Evolutionary conservation across 2,797 vertebrate genomes (phyloP).

Genomic region (Chaetophractus vellerosus): DNA sequence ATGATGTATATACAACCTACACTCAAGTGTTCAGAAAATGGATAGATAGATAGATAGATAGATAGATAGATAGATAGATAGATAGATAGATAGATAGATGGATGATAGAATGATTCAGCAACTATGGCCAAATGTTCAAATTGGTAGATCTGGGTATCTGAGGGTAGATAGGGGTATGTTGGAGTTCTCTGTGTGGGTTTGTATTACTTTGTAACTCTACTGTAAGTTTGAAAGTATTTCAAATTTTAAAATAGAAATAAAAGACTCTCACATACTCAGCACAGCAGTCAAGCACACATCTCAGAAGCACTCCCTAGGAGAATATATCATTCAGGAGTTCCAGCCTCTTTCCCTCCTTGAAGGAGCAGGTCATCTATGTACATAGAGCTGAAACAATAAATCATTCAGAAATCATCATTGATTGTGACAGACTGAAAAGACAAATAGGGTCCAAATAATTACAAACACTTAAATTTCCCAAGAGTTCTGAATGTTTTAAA

Average conservation of each 20-base stretch:
- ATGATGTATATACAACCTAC: too few species aligned
- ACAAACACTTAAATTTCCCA: slow-evolving; percentile 21
- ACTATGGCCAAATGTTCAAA: too few species aligned
- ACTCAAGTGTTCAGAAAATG: too few species aligned
- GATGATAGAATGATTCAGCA: too few species aligned
- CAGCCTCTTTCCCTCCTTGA: neutral
- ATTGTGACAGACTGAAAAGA: slow-evolving; percentile 9
- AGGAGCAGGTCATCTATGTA: neutral
- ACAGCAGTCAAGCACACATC: neutral
- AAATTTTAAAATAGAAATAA: neutral
- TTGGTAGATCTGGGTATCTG: too few species aligned
- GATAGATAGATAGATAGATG: too few species aligned
- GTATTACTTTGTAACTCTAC: too few species aligned
- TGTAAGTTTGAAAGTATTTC: too few species aligned
- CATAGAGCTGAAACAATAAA: slow-evolving; percentile 3
- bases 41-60: too few species aligned
- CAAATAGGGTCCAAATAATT: slow-evolving; percentile 1
- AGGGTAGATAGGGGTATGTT: too few species aligned
- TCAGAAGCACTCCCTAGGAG: neutral
- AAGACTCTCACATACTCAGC: neutral
- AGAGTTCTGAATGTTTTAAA: slow-evolving; percentile 43
- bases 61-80: too few species aligned
- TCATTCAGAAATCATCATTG: neutral
- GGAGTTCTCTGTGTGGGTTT: too few species aligned
- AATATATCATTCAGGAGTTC: neutral